Conservation (phyloP, 2,113 vertebrate genomes). For the Engystomops pustulosus region DNA sequence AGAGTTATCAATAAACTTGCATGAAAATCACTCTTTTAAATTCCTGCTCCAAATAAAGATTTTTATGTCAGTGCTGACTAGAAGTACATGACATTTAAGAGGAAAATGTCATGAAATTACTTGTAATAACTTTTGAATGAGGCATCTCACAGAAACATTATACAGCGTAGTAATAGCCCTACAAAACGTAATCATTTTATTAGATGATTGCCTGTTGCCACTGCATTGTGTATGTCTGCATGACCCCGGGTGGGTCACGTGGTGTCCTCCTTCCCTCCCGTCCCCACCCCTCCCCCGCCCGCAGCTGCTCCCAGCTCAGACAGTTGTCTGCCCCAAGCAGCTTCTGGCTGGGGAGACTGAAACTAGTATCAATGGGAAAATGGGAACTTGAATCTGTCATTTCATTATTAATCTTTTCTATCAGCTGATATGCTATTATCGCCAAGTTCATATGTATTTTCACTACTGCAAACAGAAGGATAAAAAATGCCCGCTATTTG, state of each 20-base stretch:
- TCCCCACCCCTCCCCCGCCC: neutral
- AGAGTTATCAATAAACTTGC: neutral
- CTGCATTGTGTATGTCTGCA: conserved; percentile 4
- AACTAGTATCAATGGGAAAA: conserved; percentile 8
- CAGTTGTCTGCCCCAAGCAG: neutral
- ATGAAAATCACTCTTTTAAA: neutral
- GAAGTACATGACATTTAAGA: conserved; percentile 39
- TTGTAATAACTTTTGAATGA: conserved; percentile 37
- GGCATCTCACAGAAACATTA: conserved; percentile 9
- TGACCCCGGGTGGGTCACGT: conserved; percentile 13
- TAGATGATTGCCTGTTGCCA: conserved; percentile 17
- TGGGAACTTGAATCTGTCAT: conserved; percentile 6
- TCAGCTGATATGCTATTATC: neutral
- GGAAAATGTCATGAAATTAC: conserved; percentile 42
- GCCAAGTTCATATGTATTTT: neutral
- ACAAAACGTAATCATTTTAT: conserved; percentile 33
- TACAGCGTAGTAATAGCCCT: neutral
- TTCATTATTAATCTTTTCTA: neutral
- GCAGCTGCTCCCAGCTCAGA: conserved; percentile 1
- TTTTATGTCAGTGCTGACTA: conserved; percentile 39
- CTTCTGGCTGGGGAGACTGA: neutral
- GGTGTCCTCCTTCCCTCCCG: neutral
- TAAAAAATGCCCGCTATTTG: neutral
- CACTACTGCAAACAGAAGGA: neutral
- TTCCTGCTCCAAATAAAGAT: conserved; percentile 32